These are phyloP conservation scores for Centruroides vittatus DNA, from an alignment of 1,140 invertebrate species.

Conservation along the genomic window DNA sequence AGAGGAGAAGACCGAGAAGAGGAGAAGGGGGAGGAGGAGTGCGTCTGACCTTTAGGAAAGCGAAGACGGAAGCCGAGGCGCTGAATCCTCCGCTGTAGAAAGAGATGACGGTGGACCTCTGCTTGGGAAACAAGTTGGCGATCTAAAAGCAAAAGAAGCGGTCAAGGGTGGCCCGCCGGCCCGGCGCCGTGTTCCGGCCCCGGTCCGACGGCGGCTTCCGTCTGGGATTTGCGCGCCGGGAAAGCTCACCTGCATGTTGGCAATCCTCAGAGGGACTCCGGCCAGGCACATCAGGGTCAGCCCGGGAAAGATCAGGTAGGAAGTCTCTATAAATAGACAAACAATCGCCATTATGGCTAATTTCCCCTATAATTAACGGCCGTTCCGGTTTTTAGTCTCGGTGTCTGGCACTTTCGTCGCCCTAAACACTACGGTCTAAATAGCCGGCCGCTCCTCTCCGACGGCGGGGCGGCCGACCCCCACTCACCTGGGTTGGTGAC, in stretches of 20 bases:
- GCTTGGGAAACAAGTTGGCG: conserved; percentile 18
- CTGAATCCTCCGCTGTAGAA: conserved; percentile 20
- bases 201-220: no score
- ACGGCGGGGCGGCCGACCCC: no score
- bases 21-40: no score
- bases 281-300: conserved; percentile 17
- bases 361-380: neutral
- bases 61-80: conserved; percentile 19
- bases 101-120: conserved; percentile 19
- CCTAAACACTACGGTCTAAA: no score
- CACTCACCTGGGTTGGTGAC: conserved; percentile 8
- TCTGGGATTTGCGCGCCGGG: no score
- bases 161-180: no score
- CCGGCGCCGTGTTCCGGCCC: no score
- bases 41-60: conserved; percentile 14
- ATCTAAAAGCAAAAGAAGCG: conserved; percentile 6
- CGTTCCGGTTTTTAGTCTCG: no score
- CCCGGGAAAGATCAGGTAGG: conserved; percentile 17
- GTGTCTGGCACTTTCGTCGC: no score
- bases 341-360: neutral
- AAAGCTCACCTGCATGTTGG: conserved; percentile 18
- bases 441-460: no score
- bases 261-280: conserved; percentile 19
- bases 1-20: no score
- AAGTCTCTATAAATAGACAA: conserved; percentile 9